Evolutionary conservation across 2,888 invertebrate species (phyloP).

Genomic region (Microplitis manilae): DNA sequence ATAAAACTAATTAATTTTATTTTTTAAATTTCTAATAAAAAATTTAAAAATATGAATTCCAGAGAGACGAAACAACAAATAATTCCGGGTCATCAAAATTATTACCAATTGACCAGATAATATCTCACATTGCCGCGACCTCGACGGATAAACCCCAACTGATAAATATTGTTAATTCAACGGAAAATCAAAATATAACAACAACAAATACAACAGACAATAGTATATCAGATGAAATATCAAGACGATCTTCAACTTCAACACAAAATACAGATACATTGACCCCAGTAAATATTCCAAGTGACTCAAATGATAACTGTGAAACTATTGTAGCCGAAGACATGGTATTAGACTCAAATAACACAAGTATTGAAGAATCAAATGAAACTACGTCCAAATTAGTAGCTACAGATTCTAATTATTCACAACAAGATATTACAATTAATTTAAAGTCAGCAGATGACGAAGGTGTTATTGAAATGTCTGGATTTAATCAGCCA

Average conservation of each 20-base stretch:
- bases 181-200: conserved; percentile 53
- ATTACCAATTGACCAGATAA: conserved; percentile 69
- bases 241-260: conserved; percentile 67
- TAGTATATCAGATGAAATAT: conserved; percentile 61
- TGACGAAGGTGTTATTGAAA: conserved; percentile 41
- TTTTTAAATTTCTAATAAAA: conserved; percentile 9
- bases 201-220: conserved; percentile 40
- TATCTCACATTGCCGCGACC: conserved; percentile 66
- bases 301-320: conserved; percentile 60
- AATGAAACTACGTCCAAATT: conserved; percentile 31
- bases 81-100: conserved; percentile 67
- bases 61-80: conserved; percentile 72
- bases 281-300: conserved; percentile 65
- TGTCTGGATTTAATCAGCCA: conserved; percentile 31
- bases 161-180: conserved; percentile 51
- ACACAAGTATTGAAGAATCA: conserved; percentile 44
- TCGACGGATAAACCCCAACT: conserved; percentile 54
- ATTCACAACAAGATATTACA: conserved; percentile 28
- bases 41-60: conserved; percentile 52
- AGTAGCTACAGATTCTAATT: not conserved
- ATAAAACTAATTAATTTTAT: conserved; percentile 40
- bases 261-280: conserved; percentile 68
- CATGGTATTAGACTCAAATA: conserved; percentile 52
- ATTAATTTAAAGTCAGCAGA: conserved; percentile 28
- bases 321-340: conserved; percentile 55